Conservation (phyloP, 2,888 invertebrate species). For the Leptopilina drosophilae region DNA sequence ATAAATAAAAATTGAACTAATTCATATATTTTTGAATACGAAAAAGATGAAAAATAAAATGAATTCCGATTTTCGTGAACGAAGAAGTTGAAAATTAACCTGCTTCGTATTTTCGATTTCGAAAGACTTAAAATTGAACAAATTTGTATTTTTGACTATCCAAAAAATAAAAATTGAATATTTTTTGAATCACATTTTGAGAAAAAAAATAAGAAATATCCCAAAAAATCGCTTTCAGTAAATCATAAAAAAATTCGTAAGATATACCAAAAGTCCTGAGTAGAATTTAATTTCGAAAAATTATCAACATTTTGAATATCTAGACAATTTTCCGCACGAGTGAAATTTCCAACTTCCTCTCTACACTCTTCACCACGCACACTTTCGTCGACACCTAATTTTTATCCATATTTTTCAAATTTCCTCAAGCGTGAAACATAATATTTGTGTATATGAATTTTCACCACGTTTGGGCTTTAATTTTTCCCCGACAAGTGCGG, state of each 20-base stretch:
- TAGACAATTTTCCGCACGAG: neutral
- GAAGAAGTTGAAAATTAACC: too few relatives aligned
- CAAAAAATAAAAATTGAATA: neutral
- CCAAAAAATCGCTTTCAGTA: too few relatives aligned
- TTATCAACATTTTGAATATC: neutral
- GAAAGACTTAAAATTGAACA: too few relatives aligned
- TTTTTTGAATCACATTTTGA: too few relatives aligned
- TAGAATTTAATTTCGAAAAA: neutral
- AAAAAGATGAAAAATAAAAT: too few relatives aligned
- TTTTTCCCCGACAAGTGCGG: slow-evolving; percentile 5
- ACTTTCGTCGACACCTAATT: slow-evolving; percentile 19
- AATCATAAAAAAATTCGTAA: neutral
- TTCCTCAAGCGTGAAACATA: slow-evolving; percentile 22
- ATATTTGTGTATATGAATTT: neutral
- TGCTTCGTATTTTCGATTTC: too few relatives aligned
- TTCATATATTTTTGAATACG: too few relatives aligned
- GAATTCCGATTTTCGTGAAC: too few relatives aligned
- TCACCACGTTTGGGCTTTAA: neutral
- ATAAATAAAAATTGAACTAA: too few relatives aligned
- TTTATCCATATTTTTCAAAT: neutral
- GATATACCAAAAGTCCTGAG: neutral
- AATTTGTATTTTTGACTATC: too few relatives aligned
- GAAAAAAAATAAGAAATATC: too few relatives aligned
- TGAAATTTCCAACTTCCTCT: neutral
- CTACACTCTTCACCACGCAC: neutral